Conservation (phyloP, 2,797 vertebrate species). For the Protosalanx chinensis region DNA sequence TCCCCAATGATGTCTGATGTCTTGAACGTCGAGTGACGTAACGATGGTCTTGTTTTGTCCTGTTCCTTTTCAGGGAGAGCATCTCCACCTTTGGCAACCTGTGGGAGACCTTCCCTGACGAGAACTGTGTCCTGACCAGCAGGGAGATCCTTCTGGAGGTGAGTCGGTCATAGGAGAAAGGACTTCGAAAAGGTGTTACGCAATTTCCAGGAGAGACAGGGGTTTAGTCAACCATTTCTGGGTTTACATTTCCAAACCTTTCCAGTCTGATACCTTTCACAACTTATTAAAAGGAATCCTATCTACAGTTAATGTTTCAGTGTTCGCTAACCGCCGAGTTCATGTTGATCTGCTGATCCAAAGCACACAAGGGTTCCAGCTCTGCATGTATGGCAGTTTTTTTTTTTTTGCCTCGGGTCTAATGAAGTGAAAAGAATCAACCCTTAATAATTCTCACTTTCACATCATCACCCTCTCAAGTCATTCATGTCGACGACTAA, state of each 20-base stretch:
- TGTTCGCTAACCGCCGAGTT: slow-evolving; percentile 30
- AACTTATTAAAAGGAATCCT: slow-evolving; percentile 36
- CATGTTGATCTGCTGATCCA: slow-evolving; percentile 38
- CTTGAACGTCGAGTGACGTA: background rate
- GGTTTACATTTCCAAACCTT: background rate
- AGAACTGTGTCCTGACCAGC: slow-evolving; percentile 80
- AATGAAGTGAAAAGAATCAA: slow-evolving; percentile 32
- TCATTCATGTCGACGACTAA: background rate
- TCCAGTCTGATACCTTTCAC: slow-evolving; percentile 5
- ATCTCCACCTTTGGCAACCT: slow-evolving; percentile 75
- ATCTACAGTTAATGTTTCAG: slow-evolving; percentile 49
- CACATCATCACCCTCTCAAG: background rate
- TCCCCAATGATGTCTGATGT: background rate
- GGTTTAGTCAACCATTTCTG: background rate
- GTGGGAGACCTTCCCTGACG: slow-evolving; percentile 82
- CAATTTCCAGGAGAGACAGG: no score
- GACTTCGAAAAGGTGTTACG: no score
- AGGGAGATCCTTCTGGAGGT: slow-evolving; percentile 80
- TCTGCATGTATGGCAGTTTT: background rate
- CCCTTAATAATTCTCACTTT: background rate
- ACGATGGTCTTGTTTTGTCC: background rate
- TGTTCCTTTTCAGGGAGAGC: slow-evolving; percentile 66
- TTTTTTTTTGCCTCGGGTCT: slow-evolving; percentile 23
- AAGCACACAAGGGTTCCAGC: slow-evolving; percentile 40
- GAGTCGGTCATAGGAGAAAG: slow-evolving; percentile 14